A percentile compares a stretch with the other conserved stretches of the same genome.
Evolutionary conservation across 1,140 invertebrate genomes (phyloP).

Genomic region (Vanessa atalanta): DNA sequence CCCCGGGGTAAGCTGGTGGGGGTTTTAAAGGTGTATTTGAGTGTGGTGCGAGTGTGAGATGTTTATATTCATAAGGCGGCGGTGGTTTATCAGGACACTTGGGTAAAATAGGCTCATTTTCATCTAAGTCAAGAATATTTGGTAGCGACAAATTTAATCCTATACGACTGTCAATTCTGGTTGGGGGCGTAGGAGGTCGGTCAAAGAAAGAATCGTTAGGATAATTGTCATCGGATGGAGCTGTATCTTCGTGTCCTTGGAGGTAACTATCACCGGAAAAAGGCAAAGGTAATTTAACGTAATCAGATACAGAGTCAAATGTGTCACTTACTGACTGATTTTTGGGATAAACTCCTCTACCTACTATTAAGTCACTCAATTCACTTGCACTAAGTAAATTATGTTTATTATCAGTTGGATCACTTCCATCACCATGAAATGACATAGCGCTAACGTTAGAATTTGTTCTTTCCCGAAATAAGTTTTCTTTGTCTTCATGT

Average conservation of each 20-base stretch:
- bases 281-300: conserved; percentile 89
- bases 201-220: conserved; percentile 77
- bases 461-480: conserved; percentile 85
- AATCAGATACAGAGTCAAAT: conserved; percentile 93
- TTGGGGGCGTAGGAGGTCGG: conserved; percentile 83
- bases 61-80: conserved; percentile 75
- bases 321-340: conserved; percentile 90
- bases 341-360: conserved; percentile 87
- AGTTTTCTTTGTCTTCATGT: conserved; percentile 56
- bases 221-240: conserved; percentile 77
- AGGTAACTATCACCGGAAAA: conserved; percentile 82
- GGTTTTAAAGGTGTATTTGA: conserved; percentile 49
- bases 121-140: conserved; percentile 70
- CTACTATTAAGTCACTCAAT: conserved; percentile 90
- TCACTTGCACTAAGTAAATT: conserved; percentile 88
- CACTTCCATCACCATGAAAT: conserved; percentile 92
- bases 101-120: conserved; percentile 38
- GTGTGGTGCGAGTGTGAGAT: conserved; percentile 61
- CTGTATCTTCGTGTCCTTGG: conserved; percentile 79
- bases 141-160: conserved; percentile 75
- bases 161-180: conserved; percentile 83
- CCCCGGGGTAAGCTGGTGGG: conserved; percentile 68
- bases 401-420: conserved; percentile 89
- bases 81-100: conserved; percentile 68
- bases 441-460: conserved; percentile 88